Base-by-base conservation (phyloP, 1,140 invertebrate genomes). In the Drosophila navojoa region DNA sequence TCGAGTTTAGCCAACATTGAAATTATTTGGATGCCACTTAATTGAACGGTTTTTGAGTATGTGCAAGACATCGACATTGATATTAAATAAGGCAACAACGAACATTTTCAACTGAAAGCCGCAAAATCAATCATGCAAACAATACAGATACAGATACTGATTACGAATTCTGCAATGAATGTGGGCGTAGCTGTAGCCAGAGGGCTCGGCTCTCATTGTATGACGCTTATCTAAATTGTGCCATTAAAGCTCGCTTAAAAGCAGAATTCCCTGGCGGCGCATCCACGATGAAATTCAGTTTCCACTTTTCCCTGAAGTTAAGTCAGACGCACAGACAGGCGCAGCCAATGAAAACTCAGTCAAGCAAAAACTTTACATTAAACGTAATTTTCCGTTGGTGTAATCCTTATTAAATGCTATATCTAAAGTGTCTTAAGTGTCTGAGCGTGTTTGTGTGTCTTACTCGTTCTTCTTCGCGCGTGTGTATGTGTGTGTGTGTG, bases 381-480 rank as follows among this genome's bases (percentile, higher is more conserved):
- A 87, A 87, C 81, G 72, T 78, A 82, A 89, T 82, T 87, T 76
- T 77, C 72, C 70, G 71, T 82, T 89, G 69, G 71, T 68, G 50
- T 79, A 87, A 87, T 87, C 84, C 82, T 69, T 82, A 78, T 75
- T 86, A 79, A 86, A 81, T 86, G 77, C 66, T 58, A 77, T 50
- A 58, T 27, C 55, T 71, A 54, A 44, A 40, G 38, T 86, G 63
- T 32, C 70, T 54, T 52, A 35, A 40, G 38, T 86, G 67, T 32
- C 70, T 54, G 57, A 35, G 35, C 5, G n/a, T 19, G 42, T 15
- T 9, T 35, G 25, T 60, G 60, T 50, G 50, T 10, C 11, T 38
- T 38, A 38, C 10, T 13, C 35, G 3, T 4, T 29, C 0, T 27
- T 27, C 3, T 13, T 5, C 19, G 29, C 19, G 38, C 29, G 32